phyloP scores from a whole-genome alignment of 1,140 invertebrate species.

The Brachionus sp. region DNA sequence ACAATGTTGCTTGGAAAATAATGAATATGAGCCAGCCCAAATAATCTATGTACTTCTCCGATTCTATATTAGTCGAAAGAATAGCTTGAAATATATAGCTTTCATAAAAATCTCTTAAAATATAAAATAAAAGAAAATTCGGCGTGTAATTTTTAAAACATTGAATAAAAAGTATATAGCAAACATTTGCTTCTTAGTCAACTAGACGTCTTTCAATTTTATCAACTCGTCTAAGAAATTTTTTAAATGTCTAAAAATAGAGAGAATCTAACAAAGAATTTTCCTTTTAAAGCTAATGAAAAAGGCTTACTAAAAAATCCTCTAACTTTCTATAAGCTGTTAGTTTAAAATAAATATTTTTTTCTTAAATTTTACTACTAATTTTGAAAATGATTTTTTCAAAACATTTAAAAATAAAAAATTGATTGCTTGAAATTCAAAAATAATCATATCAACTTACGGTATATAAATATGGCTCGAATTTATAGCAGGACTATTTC shows the following conservation, averaged over 20 bases:
- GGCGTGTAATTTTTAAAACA: not conserved
- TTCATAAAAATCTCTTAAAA: not conserved
- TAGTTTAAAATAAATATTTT: too few relatives aligned
- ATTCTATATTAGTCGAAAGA: not conserved
- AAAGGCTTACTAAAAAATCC: not conserved
- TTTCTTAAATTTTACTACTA: too few relatives aligned
- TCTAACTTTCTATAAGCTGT: too few relatives aligned
- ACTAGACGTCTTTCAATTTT: not conserved
- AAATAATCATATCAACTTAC: not conserved
- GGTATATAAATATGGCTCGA: not conserved
- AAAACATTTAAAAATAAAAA: not conserved
- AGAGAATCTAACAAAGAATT: not conserved
- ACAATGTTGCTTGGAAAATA: not conserved
- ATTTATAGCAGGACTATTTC: not conserved
- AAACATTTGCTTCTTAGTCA: not conserved
- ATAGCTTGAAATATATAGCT: not conserved
- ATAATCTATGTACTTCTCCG: not conserved
- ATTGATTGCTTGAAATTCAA: not conserved
- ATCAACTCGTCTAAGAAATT: not conserved
- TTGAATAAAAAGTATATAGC: not conserved
- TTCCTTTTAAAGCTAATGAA: not conserved
- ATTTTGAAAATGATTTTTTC: too few relatives aligned
- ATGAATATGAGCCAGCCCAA: not conserved
- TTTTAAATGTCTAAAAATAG: not conserved
- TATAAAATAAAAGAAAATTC: not conserved